phyloP scores from a whole-genome alignment of 2,113 vertebrate species.

The Mesoclemmys tuberculata region DNA sequence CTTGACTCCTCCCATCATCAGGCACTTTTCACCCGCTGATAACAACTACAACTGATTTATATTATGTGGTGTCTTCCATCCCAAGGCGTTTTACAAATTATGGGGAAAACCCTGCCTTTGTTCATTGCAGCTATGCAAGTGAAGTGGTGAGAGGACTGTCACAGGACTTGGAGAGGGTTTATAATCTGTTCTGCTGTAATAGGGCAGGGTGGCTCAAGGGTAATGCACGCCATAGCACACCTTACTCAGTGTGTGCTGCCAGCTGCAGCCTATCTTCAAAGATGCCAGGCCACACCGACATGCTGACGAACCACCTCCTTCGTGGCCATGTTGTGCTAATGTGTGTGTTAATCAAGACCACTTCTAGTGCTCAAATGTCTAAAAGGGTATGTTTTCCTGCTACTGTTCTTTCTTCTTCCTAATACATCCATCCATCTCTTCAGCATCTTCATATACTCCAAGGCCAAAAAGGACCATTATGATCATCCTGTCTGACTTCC shows the following conservation, averaged over 20 bases:
- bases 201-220: background rate
- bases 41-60: background rate
- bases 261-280: rapidly evolving
- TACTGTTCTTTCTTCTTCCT: too few relatives aligned
- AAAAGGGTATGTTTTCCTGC: too few relatives aligned
- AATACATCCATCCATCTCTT: too few relatives aligned
- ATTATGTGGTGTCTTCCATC: background rate
- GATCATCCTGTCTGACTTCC: too few relatives aligned
- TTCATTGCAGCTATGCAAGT: background rate
- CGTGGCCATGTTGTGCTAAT: too few relatives aligned
- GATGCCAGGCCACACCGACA: background rate
- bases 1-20: background rate
- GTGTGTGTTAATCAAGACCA: too few relatives aligned
- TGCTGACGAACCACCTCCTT: too few relatives aligned
- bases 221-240: background rate
- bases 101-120: background rate
- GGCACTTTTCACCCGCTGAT: background rate
- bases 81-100: background rate
- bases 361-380: too few relatives aligned
- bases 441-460: too few relatives aligned
- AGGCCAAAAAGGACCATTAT: too few relatives aligned
- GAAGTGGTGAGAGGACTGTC: background rate
- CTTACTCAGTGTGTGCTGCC: background rate
- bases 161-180: background rate
- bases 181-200: background rate